Conservation (phyloP, 2,113 vertebrate genomes). For the Myrmecobius fasciatus region DNA sequence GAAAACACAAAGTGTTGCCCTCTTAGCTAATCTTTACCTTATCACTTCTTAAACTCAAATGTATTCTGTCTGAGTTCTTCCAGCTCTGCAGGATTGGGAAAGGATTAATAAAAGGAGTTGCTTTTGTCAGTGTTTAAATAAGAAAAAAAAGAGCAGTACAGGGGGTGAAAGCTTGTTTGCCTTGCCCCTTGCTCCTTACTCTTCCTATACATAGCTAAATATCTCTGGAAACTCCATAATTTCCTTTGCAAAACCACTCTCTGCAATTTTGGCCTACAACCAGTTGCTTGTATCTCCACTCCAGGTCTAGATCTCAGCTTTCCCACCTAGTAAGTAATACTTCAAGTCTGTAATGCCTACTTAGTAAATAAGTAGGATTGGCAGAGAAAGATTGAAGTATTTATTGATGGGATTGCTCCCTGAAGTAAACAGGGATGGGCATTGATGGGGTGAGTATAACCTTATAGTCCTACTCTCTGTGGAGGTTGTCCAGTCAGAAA, state of each 20-base stretch:
- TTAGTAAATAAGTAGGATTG: too few relatives aligned
- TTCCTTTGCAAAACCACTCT: not conserved
- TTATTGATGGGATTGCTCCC: too few relatives aligned
- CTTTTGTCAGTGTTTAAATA: not conserved
- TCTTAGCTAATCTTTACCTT: not conserved
- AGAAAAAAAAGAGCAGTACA: not conserved
- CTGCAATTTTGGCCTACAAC: not conserved
- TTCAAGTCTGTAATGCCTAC: not conserved
- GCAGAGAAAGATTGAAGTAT: too few relatives aligned
- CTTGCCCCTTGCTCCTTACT: not conserved
- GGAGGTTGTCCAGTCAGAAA: too few relatives aligned
- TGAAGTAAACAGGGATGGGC: too few relatives aligned
- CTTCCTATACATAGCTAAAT: not conserved
- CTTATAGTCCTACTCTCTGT: too few relatives aligned
- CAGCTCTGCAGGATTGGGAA: not conserved
- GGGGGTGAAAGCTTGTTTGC: not conserved
- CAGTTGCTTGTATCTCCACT: not conserved
- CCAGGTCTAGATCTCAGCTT: not conserved
- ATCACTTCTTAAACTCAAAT: not conserved
- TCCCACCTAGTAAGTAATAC: not conserved
- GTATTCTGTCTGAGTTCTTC: not conserved
- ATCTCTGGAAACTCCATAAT: not conserved
- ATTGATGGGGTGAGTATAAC: too few relatives aligned
- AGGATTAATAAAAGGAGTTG: not conserved
- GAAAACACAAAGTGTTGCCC: not conserved